phyloP scores from a whole-genome alignment of 2,113 vertebrate genomes.

The Montifringilla adamsi region DNA sequence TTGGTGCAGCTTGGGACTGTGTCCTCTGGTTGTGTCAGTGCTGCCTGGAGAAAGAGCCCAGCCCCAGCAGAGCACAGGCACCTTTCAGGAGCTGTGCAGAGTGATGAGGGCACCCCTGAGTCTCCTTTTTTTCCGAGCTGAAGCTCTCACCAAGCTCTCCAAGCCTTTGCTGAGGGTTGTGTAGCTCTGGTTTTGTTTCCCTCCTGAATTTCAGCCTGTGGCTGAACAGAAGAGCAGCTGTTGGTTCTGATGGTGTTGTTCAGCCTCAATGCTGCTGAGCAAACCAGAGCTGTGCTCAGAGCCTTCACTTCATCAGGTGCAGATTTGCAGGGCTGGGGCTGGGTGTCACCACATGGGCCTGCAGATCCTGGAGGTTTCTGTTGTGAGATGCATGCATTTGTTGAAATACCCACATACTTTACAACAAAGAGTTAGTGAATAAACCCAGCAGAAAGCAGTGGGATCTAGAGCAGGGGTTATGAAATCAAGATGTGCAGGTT shows the following conservation, averaged over 20 bases:
- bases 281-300: not conserved
- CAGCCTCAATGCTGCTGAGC: not conserved
- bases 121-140: not conserved
- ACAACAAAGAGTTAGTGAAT: not conserved
- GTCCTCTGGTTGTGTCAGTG: not conserved
- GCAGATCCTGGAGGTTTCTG: not conserved
- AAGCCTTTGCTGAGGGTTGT: not conserved
- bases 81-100: not conserved
- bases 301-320: not conserved
- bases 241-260: not conserved
- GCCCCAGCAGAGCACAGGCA: not conserved
- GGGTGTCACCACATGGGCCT: not conserved
- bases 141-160: not conserved
- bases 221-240: constrained; percentile 36
- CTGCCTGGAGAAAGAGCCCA: no score
- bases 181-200: not conserved
- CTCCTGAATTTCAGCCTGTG: not conserved
- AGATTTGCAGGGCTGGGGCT: not conserved
- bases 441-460: not conserved
- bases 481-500: not conserved
- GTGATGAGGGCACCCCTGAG: not conserved
- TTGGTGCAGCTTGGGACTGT: not conserved
- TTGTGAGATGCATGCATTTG: not conserved
- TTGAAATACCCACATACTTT: not conserved
- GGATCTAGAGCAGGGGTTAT: not conserved